phyloP scores from a whole-genome alignment of 2,888 invertebrate genomes.

The Eristalis pertinax region DNA sequence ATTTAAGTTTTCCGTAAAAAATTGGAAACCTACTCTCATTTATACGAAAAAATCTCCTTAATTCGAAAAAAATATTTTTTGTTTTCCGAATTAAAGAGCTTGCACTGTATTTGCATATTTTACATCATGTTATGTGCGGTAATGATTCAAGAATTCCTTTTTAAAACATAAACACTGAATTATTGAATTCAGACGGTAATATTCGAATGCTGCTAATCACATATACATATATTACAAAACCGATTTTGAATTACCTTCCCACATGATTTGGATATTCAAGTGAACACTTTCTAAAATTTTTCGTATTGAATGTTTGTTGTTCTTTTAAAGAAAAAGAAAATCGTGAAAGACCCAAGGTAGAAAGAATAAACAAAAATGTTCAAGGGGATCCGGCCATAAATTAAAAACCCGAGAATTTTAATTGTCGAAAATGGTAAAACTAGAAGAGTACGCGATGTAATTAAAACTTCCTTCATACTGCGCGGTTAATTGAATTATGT shows the following conservation, averaged over 20 bases:
- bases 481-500: constrained; percentile 65
- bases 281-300: background rate
- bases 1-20: too few relatives aligned
- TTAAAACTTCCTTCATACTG: constrained; percentile 62
- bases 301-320: constrained; percentile 5
- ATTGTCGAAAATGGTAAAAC: constrained; percentile 52
- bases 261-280: background rate
- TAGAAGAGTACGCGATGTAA: constrained; percentile 53
- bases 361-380: constrained; percentile 44
- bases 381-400: constrained; percentile 55
- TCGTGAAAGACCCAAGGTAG: constrained; percentile 13
- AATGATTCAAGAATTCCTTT: constrained; percentile 28
- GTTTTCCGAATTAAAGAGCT: too few relatives aligned
- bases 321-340: constrained; percentile 22
- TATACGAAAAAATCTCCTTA: too few relatives aligned
- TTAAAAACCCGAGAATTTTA: constrained; percentile 53
- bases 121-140: background rate
- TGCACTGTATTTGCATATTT: too few relatives aligned
- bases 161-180: too few relatives aligned
- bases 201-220: background rate
- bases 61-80: too few relatives aligned
- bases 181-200: background rate
- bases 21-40: too few relatives aligned
- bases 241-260: background rate
- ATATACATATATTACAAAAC: background rate